A percentile compares a stretch with the other conserved stretches of the same genome.
These are phyloP conservation scores for Oxyruncus cristatus DNA, from an alignment of 2,113 vertebrate genomes.

Conservation along the genomic window DNA sequence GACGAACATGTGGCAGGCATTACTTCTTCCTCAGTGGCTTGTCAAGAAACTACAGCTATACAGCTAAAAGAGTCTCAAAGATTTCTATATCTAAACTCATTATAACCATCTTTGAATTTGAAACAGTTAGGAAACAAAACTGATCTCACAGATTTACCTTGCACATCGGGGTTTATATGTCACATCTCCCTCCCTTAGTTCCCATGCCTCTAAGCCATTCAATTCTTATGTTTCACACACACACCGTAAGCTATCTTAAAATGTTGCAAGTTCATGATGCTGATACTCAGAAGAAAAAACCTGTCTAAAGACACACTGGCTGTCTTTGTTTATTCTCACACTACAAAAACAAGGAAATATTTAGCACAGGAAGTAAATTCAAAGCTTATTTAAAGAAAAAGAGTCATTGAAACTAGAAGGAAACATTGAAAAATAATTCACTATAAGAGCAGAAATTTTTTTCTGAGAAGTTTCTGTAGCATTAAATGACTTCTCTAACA, in stretches of 20 bases:
- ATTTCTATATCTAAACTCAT: neutral
- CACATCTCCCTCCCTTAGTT: neutral
- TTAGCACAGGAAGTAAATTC: neutral
- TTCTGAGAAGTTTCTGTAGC: neutral
- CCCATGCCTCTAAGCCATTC: neutral
- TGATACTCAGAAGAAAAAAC: neutral
- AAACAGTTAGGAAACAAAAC: neutral
- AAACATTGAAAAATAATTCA: neutral
- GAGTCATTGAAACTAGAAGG: neutral
- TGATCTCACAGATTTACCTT: neutral
- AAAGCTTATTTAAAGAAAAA: neutral
- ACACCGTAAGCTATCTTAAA: neutral
- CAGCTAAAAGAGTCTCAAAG: neutral
- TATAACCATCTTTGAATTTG: neutral
- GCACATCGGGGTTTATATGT: neutral
- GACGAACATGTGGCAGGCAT: constrained; percentile 29
- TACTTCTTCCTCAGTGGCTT: constrained; percentile 51
- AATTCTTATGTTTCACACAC: neutral
- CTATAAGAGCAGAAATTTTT: neutral
- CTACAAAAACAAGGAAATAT: neutral
- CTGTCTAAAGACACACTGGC: neutral
- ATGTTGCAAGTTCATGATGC: neutral
- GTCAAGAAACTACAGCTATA: constrained; percentile 8
- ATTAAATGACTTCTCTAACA: neutral
- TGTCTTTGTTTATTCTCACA: neutral